Conservation (phyloP, 1,140 invertebrate genomes). For the Harlomillsia oculata region DNA sequence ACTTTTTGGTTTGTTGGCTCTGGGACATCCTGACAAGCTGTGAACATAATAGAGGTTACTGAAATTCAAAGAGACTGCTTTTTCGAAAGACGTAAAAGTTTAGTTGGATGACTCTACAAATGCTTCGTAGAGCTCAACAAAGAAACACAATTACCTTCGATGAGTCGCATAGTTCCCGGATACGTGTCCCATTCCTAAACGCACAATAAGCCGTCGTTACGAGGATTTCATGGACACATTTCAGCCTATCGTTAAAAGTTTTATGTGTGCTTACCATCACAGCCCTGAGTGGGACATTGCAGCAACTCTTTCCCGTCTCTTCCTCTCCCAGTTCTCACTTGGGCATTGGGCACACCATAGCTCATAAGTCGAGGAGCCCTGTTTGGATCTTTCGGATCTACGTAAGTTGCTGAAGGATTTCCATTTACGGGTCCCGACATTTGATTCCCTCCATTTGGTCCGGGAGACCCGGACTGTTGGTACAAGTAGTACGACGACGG, state of each 20-base stretch:
- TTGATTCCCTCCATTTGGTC: conserved; percentile 11
- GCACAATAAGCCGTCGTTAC: no score
- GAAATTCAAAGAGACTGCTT: conserved; percentile 15
- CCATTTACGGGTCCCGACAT: conserved; percentile 11
- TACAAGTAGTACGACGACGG: conserved; percentile 27
- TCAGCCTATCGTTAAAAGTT: no score
- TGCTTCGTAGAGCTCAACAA: no score
- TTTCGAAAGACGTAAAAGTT: conserved; percentile 6
- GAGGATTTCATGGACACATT: no score
- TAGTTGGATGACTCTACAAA: no score
- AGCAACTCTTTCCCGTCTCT: conserved; percentile 58
- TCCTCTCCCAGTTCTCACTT: conserved; percentile 42
- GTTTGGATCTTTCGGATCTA: conserved; percentile 21
- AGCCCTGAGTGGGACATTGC: conserved; percentile 45
- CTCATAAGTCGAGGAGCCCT: conserved; percentile 20
- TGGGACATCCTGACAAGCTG: conserved; percentile 71
- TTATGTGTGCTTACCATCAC: no score
- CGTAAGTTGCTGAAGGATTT: conserved; percentile 15
- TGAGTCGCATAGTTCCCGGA: conserved; percentile 66
- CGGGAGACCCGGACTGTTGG: conserved; percentile 21
- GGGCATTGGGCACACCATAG: conserved; percentile 19
- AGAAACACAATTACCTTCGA: conserved; percentile 45
- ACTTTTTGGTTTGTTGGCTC: conserved; percentile 84
- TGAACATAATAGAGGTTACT: no score
- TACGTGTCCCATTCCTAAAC: conserved; percentile 55